A percentile compares a stretch with the other conserved stretches of the same genome.
Evolutionary conservation across 1,140 invertebrate genomes (phyloP).

Genomic region (Drosophila suzukii): DNA sequence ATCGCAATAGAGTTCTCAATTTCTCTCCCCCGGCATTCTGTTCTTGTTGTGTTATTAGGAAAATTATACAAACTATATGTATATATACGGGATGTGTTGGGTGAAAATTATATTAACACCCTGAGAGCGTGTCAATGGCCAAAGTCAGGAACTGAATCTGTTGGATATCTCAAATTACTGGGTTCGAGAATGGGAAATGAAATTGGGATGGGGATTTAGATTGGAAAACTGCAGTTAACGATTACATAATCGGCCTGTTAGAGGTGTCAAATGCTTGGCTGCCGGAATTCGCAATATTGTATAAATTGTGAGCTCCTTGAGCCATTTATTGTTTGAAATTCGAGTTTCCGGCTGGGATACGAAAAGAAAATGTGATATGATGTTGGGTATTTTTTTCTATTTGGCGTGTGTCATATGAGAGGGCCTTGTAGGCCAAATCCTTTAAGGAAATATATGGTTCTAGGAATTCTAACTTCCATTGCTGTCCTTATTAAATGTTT

Average conservation of each 20-base stretch:
- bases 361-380: conserved; percentile 29
- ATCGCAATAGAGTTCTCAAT: conserved; percentile 24
- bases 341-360: conserved; percentile 56
- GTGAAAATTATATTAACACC: conserved; percentile 66
- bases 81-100: conserved; percentile 44
- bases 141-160: conserved; percentile 50
- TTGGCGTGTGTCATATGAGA: conserved; percentile 68
- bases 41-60: conserved; percentile 57
- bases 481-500: background rate
- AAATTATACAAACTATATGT: conserved; percentile 57
- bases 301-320: conserved; percentile 57
- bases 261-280: conserved; percentile 66
- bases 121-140: conserved; percentile 55
- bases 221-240: conserved; percentile 54
- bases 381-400: conserved; percentile 6
- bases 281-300: conserved; percentile 77
- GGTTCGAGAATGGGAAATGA: conserved; percentile 3
- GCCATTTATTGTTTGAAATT: conserved; percentile 72
- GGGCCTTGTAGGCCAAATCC: conserved; percentile 14
- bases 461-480: background rate
- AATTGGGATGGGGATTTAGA: conserved; percentile 14
- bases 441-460: conserved; percentile 7
- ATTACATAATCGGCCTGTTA: conserved; percentile 43
- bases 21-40: conserved; percentile 27
- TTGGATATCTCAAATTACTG: conserved; percentile 60